Base-by-base conservation (phyloP, 2,888 invertebrate genomes). In the Neoscelio sp. region DNA sequence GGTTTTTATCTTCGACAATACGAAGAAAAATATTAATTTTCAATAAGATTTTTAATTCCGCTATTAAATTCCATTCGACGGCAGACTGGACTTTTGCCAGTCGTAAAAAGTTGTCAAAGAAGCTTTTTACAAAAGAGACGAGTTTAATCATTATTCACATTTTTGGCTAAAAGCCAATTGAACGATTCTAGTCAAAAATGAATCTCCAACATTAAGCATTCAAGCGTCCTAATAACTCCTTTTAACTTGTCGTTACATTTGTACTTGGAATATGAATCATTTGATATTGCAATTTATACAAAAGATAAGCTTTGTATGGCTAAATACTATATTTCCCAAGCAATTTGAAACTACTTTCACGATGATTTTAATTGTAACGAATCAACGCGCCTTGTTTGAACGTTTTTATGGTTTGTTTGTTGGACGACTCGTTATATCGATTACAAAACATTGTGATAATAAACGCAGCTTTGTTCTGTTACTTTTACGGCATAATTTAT, bases 141-240 rank as follows among this genome's bases (percentile, higher is more conserved):
- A 62, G 65, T 79, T 74, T 75, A 58, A 70, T 75, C 74, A 79
- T 74, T 79, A 79, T 58, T 68, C 60, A 64, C 74, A 64, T 58
- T 46, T 52, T 75, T 75, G 71, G 79, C 70, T 26, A 15, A 52
- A 67, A 20, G 75, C 79, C 79, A 79, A 65, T 60, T 46, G 50
- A 78, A 67, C 70, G 44, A 42, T 68, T 67, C 65, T 71, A 73
- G 65, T 67, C 48, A 78, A 71, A 71, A 78, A 44, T 73, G 30
- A 64, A 70, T 71, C 65, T 56, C 50, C 62, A 18, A 62, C 60
- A 73, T 73, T 78, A 54, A 71, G 42, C 44, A 71, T 73, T 68
- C 58, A 54, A 62, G 42, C 65, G 71, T 35, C 35, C 48, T 60
- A 75, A 75, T 75, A 65, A 52, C 67, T 58, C 44, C 60, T 67